Evolutionary conservation across 2,888 invertebrate species (phyloP), one percentile per base, ranked within the genome.

Genomic region (Idaea biselata): DNA sequence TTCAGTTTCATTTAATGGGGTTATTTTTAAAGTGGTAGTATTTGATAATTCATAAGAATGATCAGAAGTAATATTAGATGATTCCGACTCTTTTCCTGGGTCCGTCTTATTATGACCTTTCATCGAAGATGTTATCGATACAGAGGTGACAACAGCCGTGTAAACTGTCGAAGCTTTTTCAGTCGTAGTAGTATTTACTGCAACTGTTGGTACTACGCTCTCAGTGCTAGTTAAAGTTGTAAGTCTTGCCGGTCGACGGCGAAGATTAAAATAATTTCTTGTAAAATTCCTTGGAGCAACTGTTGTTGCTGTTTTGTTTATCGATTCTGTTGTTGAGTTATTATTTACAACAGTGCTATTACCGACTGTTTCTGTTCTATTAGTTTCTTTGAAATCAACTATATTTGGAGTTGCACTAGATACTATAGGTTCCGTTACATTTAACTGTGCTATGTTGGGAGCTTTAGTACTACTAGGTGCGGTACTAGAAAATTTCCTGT

Each of bases 61-160:
- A 32, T 63, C 71, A 64, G 80, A 77, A 6, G 74, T 64, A 16
- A 76, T 44, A 14, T 88, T 90, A 58, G 71, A 78, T 64, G 86
- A 86, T 56, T 81, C 82, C 7, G 65, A 60, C 57, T 86, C 87
- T 70, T 79, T 84, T 4, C 68, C 57, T 8, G 70, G 67, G 66
- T 93, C 92, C 16, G 91, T 91, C 79, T 85, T 91, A 69, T 93
- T 93, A 64, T 83, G 84, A 6, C 87, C 91, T 81, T 92, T 93
- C 76, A 92, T 88, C 25, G 93, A 93, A 3, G 93, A 93, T 31
- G 93, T 93, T 68, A 93, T 91, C 7, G 93, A 93, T 17, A 93
- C 87, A 55, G 93, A 93, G 33, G 93, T 93, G 0, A 93, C 93
- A 55, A 93, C 93, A 3, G 93, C 93, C 6, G 93, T 93, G 63